phyloP scores from a whole-genome alignment of 2,888 invertebrate genomes.

The Paralinhomoeus sp. region DNA sequence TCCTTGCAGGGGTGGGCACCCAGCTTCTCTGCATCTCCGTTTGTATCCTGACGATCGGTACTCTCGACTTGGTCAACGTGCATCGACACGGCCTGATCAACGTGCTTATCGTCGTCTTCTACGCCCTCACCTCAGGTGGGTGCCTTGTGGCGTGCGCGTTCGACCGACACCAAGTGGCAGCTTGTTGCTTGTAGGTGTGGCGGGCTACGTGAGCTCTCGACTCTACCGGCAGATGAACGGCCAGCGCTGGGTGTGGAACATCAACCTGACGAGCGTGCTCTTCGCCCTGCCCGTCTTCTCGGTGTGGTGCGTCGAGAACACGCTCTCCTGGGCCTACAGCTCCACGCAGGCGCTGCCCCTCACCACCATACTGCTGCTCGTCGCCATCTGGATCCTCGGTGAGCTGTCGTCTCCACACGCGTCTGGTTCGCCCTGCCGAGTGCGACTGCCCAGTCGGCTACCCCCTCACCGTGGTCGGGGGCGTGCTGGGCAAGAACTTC shows the following conservation, averaged over 20 bases:
- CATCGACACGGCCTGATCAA: slow-evolving; percentile 33
- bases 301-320: slow-evolving; percentile 32
- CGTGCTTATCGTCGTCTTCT: slow-evolving; percentile 30
- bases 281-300: slow-evolving; percentile 34
- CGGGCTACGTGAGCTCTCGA: slow-evolving; percentile 32
- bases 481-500: slow-evolving; percentile 32
- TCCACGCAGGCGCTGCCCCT: slow-evolving; percentile 34
- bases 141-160: no score
- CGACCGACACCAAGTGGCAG: no score
- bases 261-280: slow-evolving; percentile 32
- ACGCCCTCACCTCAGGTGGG: slow-evolving; percentile 32
- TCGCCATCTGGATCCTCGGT: slow-evolving; percentile 31
- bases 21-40: slow-evolving; percentile 32
- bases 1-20: slow-evolving; percentile 29
- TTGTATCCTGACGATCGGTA: slow-evolving; percentile 31
- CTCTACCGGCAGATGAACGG: slow-evolving; percentile 31
- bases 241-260: slow-evolving; percentile 32
- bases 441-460: slow-evolving; percentile 34
- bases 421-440: not conserved
- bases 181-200: slow-evolving; percentile 29
- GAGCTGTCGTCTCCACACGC: slow-evolving; percentile 9
- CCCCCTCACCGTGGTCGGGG: slow-evolving; percentile 33
- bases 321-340: slow-evolving; percentile 33
- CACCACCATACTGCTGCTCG: slow-evolving; percentile 30
- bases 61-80: slow-evolving; percentile 31